A percentile compares a stretch with the other conserved stretches of the same genome.
Conservation (phyloP, 2,797 vertebrate genomes). For the Ptychadena robeensis region DNA sequence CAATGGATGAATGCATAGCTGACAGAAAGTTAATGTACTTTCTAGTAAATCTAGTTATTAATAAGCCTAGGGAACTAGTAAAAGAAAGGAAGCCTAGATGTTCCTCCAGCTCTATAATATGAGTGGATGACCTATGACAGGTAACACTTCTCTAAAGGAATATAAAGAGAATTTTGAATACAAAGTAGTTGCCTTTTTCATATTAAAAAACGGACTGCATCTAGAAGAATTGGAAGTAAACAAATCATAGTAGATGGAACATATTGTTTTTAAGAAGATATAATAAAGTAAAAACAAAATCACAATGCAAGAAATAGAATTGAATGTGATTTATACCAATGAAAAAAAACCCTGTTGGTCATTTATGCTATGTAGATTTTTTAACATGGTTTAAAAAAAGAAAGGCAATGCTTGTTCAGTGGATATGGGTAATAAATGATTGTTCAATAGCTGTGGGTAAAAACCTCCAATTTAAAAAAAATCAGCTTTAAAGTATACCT, state of each 20-base stretch:
- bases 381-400: background rate
- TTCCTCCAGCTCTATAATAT: conserved; percentile 35
- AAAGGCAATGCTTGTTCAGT: too few relatives aligned
- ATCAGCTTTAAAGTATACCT: too few relatives aligned
- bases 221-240: conserved; percentile 2
- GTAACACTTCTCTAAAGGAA: conserved; percentile 39
- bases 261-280: background rate
- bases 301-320: background rate
- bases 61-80: conserved; percentile 20
- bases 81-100: conserved; percentile 15
- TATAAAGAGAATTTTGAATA: conserved; percentile 37
- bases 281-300: conserved; percentile 4
- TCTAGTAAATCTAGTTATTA: conserved; percentile 46
- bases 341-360: background rate
- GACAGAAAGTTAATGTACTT: conserved; percentile 28
- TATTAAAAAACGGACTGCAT: conserved; percentile 12
- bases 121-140: conserved; percentile 52
- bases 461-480: too few relatives aligned
- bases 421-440: background rate
- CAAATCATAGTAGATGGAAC: background rate
- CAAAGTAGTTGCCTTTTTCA: background rate
- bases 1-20: conserved; percentile 37
- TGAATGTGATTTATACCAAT: background rate
- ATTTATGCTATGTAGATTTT: background rate
- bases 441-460: too few relatives aligned